Evolutionary conservation across 2,888 invertebrate species (phyloP).

Genomic region (Noctuana brunneofusca): DNA sequence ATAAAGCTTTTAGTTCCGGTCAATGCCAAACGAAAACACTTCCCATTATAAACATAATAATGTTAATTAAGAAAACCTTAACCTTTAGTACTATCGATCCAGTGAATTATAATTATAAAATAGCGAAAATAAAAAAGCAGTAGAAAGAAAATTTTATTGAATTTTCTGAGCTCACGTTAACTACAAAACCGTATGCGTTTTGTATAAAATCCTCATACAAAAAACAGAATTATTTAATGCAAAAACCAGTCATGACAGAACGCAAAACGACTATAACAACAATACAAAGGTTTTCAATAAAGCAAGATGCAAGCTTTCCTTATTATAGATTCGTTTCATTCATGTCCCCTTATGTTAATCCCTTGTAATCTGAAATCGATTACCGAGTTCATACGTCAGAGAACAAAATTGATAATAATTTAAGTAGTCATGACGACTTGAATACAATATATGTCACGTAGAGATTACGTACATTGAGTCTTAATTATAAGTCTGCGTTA

Average conservation of each 20-base stretch:
- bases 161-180: background rate
- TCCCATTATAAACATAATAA: constrained; percentile 28
- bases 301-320: constrained; percentile 27
- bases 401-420: constrained; percentile 30
- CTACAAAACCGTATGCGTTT: background rate
- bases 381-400: constrained; percentile 28
- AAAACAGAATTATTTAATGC: constrained; percentile 4
- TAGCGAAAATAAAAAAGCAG: too few relatives aligned
- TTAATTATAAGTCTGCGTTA: constrained; percentile 10
- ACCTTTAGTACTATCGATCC: constrained; percentile 22
- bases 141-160: background rate
- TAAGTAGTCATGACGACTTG: constrained; percentile 18
- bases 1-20: constrained; percentile 33
- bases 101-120: background rate
- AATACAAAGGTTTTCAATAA: constrained; percentile 35
- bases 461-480: constrained; percentile 30
- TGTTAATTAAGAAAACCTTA: constrained; percentile 32
- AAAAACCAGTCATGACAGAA: constrained; percentile 21
- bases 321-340: constrained; percentile 33
- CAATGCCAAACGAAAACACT: constrained; percentile 27
- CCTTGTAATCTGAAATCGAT: constrained; percentile 32
- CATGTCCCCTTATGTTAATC: constrained; percentile 34
- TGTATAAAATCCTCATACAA: background rate
- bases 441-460: constrained; percentile 28
- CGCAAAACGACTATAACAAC: constrained; percentile 9